These are phyloP conservation scores for Hyperoplus lanceolatus DNA, from an alignment of 2,797 vertebrate genomes.

Conservation along the genomic window DNA sequence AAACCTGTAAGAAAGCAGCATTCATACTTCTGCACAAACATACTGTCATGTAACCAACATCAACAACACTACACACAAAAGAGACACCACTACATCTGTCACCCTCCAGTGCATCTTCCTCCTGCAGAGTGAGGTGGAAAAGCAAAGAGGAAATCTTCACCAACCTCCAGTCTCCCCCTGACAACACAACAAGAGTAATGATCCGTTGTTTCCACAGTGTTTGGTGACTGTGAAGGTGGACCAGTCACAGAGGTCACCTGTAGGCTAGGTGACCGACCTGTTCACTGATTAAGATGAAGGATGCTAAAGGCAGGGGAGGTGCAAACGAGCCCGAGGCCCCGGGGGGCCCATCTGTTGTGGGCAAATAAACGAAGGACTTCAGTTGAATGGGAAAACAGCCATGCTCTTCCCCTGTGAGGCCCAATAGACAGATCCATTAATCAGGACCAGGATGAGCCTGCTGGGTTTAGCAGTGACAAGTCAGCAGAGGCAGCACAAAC, in stretches of 20 bases:
- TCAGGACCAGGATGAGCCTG: constrained; percentile 79
- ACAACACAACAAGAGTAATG: constrained; percentile 28
- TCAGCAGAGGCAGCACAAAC: constrained; percentile 66
- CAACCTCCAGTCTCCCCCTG: neutral
- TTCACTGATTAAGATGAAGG: constrained; percentile 75
- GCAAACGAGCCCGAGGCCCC: constrained; percentile 66
- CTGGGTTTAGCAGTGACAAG: constrained; percentile 72
- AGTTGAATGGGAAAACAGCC: constrained; percentile 68
- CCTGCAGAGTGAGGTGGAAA: constrained; percentile 17
- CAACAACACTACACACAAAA: neutral
- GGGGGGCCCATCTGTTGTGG: constrained; percentile 81
- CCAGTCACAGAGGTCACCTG: constrained; percentile 67
- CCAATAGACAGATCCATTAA: constrained; percentile 80
- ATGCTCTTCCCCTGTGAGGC: constrained; percentile 59
- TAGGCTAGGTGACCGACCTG: constrained; percentile 61
- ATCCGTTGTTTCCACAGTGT: constrained; percentile 32
- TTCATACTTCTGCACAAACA: neutral
- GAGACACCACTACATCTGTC: constrained; percentile 25
- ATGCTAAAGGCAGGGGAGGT: constrained; percentile 60
- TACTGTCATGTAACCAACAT: neutral
- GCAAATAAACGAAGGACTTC: constrained; percentile 71
- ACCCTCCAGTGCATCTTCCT: neutral
- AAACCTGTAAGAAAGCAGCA: neutral
- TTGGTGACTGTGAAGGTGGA: constrained; percentile 49
- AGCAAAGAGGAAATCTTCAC: neutral